Evolutionary conservation across 2,113 vertebrate genomes (phyloP).

Genomic region (Sinocyclocheilus grahami): DNA sequence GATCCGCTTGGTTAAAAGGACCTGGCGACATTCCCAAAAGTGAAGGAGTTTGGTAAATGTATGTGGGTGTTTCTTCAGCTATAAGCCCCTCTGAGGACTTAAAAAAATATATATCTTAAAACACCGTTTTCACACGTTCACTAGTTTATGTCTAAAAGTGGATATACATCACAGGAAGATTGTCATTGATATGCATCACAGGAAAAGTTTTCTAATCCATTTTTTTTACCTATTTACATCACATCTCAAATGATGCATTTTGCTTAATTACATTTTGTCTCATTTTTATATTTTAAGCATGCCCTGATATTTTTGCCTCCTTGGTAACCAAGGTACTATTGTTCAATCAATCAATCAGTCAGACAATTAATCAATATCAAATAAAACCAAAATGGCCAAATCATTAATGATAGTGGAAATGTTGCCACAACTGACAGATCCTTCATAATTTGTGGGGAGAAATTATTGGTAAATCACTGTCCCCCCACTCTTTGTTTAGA

Average conservation of each 20-base stretch:
- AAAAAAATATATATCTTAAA: background rate
- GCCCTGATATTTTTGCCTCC: background rate
- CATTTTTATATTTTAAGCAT: background rate
- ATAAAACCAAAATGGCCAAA: too few species aligned
- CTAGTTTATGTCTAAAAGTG: background rate
- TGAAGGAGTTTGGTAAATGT: background rate
- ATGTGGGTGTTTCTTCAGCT: background rate
- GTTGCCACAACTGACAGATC: too few species aligned
- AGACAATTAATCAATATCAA: too few species aligned
- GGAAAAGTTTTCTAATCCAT: background rate
- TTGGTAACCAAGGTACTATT: background rate
- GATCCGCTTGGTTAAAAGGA: conserved; percentile 17
- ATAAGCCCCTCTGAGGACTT: background rate
- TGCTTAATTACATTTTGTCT: too few species aligned
- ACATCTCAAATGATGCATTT: background rate
- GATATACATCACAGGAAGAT: background rate
- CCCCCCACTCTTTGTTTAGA: too few species aligned
- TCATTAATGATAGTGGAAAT: too few species aligned
- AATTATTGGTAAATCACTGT: too few species aligned
- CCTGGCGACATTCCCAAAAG: conserved; percentile 1
- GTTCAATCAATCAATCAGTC: too few species aligned
- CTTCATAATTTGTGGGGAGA: too few species aligned
- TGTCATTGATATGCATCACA: background rate
- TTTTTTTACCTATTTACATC: background rate
- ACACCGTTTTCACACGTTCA: background rate